phyloP scores from a whole-genome alignment of 2,113 vertebrate species.

The Paramisgurnus dabryanus region DNA sequence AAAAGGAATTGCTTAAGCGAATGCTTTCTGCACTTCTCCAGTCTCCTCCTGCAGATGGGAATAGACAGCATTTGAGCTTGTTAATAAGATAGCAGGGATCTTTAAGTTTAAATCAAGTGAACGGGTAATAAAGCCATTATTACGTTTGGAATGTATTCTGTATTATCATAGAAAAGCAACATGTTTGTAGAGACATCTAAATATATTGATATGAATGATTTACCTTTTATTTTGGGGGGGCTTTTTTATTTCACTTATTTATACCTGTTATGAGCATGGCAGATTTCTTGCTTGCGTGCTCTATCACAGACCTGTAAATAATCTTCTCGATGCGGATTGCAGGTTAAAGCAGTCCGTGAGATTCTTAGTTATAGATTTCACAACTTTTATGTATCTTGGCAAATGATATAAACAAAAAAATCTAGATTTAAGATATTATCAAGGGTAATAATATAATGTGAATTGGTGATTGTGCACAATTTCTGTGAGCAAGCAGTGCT shows the following conservation, averaged over 20 bases:
- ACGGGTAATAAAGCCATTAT: conserved; percentile 58
- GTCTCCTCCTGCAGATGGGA: conserved; percentile 41
- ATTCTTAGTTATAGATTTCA: conserved; percentile 43
- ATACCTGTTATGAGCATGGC: conserved; percentile 54
- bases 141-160: conserved; percentile 74
- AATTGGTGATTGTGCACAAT: conserved; percentile 60
- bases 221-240: conserved; percentile 51
- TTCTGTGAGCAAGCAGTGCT: conserved; percentile 53
- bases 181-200: conserved; percentile 70
- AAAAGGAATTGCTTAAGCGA: conserved; percentile 44
- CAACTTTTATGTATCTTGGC: conserved; percentile 63
- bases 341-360: neutral
- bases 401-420: conserved; percentile 47
- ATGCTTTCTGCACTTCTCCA: conserved; percentile 44
- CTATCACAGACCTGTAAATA: conserved; percentile 67
- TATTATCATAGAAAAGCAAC: conserved; percentile 71
- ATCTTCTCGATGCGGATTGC: conserved; percentile 28
- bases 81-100: conserved; percentile 50
- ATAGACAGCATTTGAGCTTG: conserved; percentile 54
- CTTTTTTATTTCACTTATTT: conserved; percentile 46
- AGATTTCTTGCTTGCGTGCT: conserved; percentile 48
- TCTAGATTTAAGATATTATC: conserved; percentile 61
- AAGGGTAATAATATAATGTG: conserved; percentile 58
- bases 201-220: conserved; percentile 63
- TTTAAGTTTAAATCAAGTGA: conserved; percentile 47